Evolutionary conservation across 2,888 invertebrate species (phyloP), one percentile per base, ranked within the genome.

Genomic region (Podabrus alpinus): DNA sequence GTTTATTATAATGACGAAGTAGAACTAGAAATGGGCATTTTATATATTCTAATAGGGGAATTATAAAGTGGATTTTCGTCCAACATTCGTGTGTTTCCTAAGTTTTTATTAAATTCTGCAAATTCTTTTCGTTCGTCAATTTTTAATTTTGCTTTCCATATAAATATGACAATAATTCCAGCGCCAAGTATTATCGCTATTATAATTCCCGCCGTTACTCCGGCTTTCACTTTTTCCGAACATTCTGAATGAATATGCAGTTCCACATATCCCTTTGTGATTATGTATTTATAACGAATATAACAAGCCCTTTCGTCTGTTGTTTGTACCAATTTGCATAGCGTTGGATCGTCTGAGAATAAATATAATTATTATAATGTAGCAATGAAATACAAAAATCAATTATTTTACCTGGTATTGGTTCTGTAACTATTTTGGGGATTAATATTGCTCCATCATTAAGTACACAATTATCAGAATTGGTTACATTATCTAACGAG

Each of bases 51-150:
- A 24, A 83, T 80, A 0, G 84, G 84, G 15, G 82, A 82, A 71
- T 77, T 82, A 79, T 92, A 93, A 74, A 93, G 81, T 0, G 93
- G 93, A 83, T 92, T 92, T 68, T 79, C 62, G 66, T 80, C 81
- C 7, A 69, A n/a, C n/a, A 16, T 71, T 45, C 66, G 70, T 15
- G 61, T 77, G 13, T 25, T 68, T 15, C 45, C 15, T 5, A 71
- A 11, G 25, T 76, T 68, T 66, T 72, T 71, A 24, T 77, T 19
- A 69, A 79, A 80, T 29, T 69, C 59, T 3, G 76, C 66, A 67
- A 74, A 79, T 74, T 79, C 79, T 24, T 72, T 72, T 76, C 68
- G 74, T 66, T 80, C 74, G 15, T 70, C 76, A 66, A 68, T 60
- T 60, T 70, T 70, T 59, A 79, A 59, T 62, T 78, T 79, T 10